Evolutionary conservation across 1,140 invertebrate genomes (phyloP).

Genomic region (Babylonia areolata): DNA sequence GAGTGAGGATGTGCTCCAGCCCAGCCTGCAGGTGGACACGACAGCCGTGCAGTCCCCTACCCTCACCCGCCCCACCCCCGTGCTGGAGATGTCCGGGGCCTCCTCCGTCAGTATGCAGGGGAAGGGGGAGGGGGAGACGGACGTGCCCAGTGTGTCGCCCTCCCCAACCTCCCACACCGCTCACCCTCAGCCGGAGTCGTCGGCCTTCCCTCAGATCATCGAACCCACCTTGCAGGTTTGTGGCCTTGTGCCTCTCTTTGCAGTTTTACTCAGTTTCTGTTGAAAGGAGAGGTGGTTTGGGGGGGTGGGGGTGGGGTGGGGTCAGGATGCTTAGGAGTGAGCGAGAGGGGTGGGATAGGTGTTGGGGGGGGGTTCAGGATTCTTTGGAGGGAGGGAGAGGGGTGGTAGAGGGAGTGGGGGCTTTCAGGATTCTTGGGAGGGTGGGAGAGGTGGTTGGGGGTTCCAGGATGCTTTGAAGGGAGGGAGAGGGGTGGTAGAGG

Average conservation of each 20-base stretch:
- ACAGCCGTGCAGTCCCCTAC: background rate
- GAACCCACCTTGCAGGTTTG: slow-evolving; percentile 13
- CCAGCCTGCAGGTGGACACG: slow-evolving; percentile 28
- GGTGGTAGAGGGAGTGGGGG: too few species aligned
- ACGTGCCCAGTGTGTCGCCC: background rate
- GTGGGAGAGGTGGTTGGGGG: too few species aligned
- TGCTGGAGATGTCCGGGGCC: slow-evolving; percentile 19
- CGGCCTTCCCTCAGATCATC: background rate
- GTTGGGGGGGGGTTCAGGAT: too few species aligned
- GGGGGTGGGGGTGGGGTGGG: too few species aligned
- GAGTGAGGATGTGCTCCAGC: background rate
- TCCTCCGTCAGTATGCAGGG: background rate
- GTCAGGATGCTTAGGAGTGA: too few species aligned
- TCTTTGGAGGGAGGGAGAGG: too few species aligned
- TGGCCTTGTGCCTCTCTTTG: background rate
- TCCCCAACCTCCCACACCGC: background rate
- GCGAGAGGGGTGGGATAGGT: too few species aligned
- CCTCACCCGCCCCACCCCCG: slow-evolving; percentile 31
- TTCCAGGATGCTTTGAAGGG: too few species aligned
- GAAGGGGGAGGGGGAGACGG: background rate
- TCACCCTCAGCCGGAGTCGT: background rate
- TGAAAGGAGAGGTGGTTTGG: background rate
- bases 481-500: too few species aligned
- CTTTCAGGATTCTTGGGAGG: too few species aligned
- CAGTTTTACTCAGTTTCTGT: background rate